Conservation (phyloP, 2,888 invertebrate genomes). For the Nebria brevicollis region DNA sequence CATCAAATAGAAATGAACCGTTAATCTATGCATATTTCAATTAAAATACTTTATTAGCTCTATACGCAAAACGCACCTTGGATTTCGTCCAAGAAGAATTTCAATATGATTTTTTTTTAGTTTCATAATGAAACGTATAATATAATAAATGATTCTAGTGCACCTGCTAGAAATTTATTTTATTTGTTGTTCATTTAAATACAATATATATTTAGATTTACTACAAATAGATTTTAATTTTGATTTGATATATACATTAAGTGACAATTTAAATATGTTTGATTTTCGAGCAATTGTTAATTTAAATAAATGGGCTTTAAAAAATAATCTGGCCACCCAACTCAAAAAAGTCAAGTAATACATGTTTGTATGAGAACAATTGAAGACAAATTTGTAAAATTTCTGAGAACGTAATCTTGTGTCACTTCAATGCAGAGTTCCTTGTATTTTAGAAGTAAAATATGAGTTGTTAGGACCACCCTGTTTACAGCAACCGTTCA, state of each 20-base stretch:
- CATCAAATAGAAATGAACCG: too few relatives aligned
- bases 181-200: too few relatives aligned
- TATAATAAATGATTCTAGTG: not conserved
- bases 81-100: too few relatives aligned
- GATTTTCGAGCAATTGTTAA: too few relatives aligned
- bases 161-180: too few relatives aligned
- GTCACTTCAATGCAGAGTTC: slow-evolving; percentile 14
- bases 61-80: too few relatives aligned
- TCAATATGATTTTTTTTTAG: too few relatives aligned
- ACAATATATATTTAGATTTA: too few relatives aligned
- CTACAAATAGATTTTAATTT: too few relatives aligned
- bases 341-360: not conserved
- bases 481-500: not conserved
- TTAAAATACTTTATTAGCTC: too few relatives aligned
- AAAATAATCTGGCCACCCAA: not conserved
- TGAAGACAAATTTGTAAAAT: slow-evolving; percentile 19
- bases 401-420: slow-evolving; percentile 25
- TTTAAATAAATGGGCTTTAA: not conserved
- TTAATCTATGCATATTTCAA: too few relatives aligned
- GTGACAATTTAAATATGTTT: not conserved
- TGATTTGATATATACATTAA: too few relatives aligned
- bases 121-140: not conserved
- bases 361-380: not conserved
- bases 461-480: slow-evolving; percentile 3
- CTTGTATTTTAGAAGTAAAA: not conserved